Evolutionary conservation across 2,797 vertebrate genomes (phyloP).

Genomic region (Stomatorhinus walkeri): DNA sequence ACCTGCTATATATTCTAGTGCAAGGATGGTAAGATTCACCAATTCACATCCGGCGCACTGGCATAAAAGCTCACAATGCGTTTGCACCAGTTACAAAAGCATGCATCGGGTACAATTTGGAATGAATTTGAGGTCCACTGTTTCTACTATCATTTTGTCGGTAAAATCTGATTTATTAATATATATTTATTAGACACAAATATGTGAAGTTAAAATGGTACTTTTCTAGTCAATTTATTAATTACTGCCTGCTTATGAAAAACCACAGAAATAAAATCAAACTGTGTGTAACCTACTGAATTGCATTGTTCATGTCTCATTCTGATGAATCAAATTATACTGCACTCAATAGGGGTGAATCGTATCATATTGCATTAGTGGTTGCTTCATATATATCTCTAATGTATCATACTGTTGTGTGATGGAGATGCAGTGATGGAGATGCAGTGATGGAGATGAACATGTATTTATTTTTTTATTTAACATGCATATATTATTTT

Average conservation of each 20-base stretch:
- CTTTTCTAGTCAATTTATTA: background rate
- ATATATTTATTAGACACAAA: background rate
- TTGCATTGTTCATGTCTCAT: background rate
- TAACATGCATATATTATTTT: background rate
- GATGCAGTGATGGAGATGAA: background rate
- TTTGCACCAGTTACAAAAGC: background rate
- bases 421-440: background rate
- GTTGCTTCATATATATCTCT: background rate
- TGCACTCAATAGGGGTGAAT: background rate
- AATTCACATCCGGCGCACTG: background rate
- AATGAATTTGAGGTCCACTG: background rate
- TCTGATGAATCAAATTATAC: background rate
- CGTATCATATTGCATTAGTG: background rate
- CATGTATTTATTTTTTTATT: background rate
- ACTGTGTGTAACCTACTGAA: background rate
- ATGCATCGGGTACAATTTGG: background rate
- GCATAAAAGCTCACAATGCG: background rate
- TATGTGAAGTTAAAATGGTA: background rate
- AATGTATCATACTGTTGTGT: background rate
- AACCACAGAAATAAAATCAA: background rate
- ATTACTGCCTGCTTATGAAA: background rate
- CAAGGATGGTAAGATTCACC: background rate
- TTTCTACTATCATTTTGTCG: background rate
- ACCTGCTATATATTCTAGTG: background rate
- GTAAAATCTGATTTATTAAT: background rate